Evolutionary conservation across 2,797 vertebrate genomes (phyloP).

Genomic region (Okamejei kenojei): DNA sequence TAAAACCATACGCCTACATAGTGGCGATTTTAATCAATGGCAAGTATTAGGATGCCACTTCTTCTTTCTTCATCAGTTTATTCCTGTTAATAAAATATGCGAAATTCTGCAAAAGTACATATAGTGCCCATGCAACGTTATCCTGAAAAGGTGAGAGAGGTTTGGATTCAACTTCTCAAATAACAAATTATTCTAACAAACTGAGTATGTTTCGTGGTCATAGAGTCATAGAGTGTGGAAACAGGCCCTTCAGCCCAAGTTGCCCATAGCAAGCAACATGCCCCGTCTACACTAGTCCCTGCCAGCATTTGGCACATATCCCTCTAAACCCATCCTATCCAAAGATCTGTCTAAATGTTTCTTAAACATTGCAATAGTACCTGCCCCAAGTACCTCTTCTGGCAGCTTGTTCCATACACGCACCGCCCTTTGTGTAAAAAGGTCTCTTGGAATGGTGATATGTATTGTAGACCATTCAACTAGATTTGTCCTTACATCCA

Average conservation of each 20-base stretch:
- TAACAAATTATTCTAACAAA: background rate
- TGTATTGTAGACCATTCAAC: background rate
- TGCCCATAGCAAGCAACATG: too few species aligned
- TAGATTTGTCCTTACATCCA: background rate
- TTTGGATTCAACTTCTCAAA: background rate
- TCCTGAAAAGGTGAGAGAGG: background rate
- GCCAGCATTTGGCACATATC: too few species aligned
- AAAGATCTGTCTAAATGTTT: too few species aligned
- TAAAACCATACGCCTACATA: background rate
- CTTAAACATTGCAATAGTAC: too few species aligned
- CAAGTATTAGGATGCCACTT: background rate
- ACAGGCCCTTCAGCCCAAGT: too few species aligned
- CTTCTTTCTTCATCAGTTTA: background rate
- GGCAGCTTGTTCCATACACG: too few species aligned
- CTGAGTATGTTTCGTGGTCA: background rate
- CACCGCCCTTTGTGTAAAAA: too few species aligned
- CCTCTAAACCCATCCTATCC: too few species aligned
- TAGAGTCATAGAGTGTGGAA: too few species aligned
- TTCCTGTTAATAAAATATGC: background rate
- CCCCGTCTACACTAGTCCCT: too few species aligned
- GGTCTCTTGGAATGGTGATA: background rate
- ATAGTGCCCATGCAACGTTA: background rate
- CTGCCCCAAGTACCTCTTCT: too few species aligned
- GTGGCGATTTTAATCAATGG: background rate
- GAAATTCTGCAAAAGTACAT: background rate